Evolutionary conservation across 2,888 invertebrate genomes (phyloP).

Genomic region (Tenthredo mesomela): DNA sequence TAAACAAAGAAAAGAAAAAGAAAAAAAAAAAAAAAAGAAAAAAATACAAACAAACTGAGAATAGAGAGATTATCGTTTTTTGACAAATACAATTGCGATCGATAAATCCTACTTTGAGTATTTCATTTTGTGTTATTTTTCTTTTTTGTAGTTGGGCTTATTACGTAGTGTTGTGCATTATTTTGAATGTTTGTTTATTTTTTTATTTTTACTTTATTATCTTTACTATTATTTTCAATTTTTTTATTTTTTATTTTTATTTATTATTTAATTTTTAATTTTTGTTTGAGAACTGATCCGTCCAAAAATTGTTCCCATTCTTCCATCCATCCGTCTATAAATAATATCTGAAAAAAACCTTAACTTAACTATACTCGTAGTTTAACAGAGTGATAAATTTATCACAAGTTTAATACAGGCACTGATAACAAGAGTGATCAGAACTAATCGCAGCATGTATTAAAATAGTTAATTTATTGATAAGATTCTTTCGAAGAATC

Average conservation of each 20-base stretch:
- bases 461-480: not conserved
- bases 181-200: constrained; percentile 57
- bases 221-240: constrained; percentile 45
- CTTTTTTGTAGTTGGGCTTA: constrained; percentile 59
- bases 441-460: constrained; percentile 66
- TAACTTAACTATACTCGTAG: constrained; percentile 37
- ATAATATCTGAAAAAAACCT: not conserved
- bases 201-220: constrained; percentile 34
- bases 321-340: constrained; percentile 2
- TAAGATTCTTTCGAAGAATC: constrained; percentile 10
- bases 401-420: constrained; percentile 46
- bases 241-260: not conserved
- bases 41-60: too few relatives aligned
- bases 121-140: constrained; percentile 53
- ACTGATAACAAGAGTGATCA: constrained; percentile 57
- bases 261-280: not conserved
- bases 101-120: constrained; percentile 21
- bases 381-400: constrained; percentile 49
- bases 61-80: not conserved
- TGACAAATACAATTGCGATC: not conserved
- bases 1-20: not conserved
- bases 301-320: not conserved
- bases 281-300: constrained; percentile 48
- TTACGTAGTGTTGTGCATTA: constrained; percentile 59
- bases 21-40: too few relatives aligned